phyloP scores from a whole-genome alignment of 2,797 vertebrate species.

The Enteromius mattozi region DNA sequence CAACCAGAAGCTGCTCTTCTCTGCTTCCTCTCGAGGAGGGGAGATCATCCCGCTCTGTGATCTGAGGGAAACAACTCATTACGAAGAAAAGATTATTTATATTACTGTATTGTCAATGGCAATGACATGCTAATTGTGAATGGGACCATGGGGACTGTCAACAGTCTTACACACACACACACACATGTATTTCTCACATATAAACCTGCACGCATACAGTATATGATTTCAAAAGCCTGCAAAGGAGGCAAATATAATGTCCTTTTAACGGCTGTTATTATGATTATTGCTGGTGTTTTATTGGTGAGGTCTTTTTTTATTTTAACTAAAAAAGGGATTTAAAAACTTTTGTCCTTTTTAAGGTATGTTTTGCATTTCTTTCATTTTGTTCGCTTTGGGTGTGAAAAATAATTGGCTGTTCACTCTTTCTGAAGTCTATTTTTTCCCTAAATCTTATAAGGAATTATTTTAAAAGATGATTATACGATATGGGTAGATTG shows the following conservation, averaged over 20 bases:
- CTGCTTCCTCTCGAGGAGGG: conserved; percentile 45
- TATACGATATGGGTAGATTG: conserved; percentile 73
- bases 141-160: conserved; percentile 59
- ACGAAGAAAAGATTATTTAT: conserved; percentile 50
- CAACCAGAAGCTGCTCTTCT: conserved; percentile 61
- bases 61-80: conserved; percentile 49
- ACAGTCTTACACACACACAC: conserved; percentile 38
- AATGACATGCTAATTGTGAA: conserved; percentile 57
- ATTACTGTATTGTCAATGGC: conserved; percentile 48
- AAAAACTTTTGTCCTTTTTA: conserved; percentile 64
- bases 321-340: conserved; percentile 77
- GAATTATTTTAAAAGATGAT: conserved; percentile 78
- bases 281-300: conserved; percentile 75
- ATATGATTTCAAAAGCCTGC: conserved; percentile 65
- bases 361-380: conserved; percentile 66
- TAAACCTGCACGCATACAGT: conserved; percentile 56
- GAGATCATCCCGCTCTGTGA: conserved; percentile 31
- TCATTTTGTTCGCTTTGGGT: conserved; percentile 66
- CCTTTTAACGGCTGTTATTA: conserved; percentile 80
- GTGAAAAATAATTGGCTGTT: conserved; percentile 75
- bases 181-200: conserved; percentile 37
- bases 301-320: conserved; percentile 68
- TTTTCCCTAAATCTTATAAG: conserved; percentile 68
- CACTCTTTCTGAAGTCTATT: conserved; percentile 65
- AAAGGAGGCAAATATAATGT: conserved; percentile 69